Percentiles rank a stretch among this genome's conserved stretches.
phyloP scores from a whole-genome alignment of 2,113 vertebrate species.

The Xerus inauris region DNA sequence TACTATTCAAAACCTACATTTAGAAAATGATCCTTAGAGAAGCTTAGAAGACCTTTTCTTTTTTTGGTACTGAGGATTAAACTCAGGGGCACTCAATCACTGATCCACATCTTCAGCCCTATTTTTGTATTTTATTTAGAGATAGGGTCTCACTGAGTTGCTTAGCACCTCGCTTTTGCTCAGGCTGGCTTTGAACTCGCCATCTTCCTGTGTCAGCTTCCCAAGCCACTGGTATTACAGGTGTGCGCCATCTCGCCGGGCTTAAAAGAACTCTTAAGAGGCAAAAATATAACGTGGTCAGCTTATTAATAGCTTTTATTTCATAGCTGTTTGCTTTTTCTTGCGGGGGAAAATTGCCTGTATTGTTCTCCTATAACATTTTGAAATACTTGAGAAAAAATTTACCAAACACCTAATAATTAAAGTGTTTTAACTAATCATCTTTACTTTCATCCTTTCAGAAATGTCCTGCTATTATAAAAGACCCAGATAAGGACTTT shows the following conservation, averaged over 20 bases:
- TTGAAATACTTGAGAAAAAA: not conserved
- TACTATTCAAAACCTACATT: not conserved
- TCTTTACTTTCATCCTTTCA: not conserved
- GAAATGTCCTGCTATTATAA: not conserved
- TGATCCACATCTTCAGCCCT: too few relatives aligned
- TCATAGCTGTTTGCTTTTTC: not conserved
- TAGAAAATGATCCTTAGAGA: not conserved
- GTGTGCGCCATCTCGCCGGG: too few relatives aligned
- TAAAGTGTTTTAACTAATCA: not conserved
- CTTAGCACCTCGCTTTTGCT: too few relatives aligned
- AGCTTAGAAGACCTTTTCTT: not conserved
- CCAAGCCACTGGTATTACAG: too few relatives aligned
- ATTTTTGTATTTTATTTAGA: too few relatives aligned
- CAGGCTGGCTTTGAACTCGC: too few relatives aligned
- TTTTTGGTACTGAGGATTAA: too few relatives aligned
- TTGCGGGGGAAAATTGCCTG: not conserved
- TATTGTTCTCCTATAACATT: not conserved
- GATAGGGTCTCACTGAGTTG: too few relatives aligned
- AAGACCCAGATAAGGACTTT: not conserved
- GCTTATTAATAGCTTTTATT: slow-evolving; percentile 34
- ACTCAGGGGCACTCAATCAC: too few relatives aligned
- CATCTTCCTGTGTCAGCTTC: too few relatives aligned
- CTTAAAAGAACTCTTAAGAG: not conserved
- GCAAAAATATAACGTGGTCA: not conserved
- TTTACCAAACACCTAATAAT: not conserved